A percentile compares a stretch with the other conserved stretches of the same genome.
phyloP scores from a whole-genome alignment of 2,888 invertebrate genomes.

The Drosophila siamana region DNA sequence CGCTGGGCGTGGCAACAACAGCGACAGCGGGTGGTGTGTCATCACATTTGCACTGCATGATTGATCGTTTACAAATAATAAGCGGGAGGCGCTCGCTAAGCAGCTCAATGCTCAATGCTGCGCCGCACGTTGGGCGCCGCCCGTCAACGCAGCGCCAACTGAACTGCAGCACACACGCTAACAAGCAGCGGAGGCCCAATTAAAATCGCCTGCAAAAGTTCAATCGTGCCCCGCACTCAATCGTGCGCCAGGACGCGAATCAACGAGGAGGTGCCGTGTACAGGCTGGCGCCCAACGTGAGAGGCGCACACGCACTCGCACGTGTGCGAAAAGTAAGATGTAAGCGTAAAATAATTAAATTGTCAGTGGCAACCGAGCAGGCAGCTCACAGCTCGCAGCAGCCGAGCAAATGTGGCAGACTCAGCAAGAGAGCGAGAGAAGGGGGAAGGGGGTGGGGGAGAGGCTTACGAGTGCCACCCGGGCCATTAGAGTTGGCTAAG shows the following conservation, averaged over 20 bases:
- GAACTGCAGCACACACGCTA: constrained; percentile 1
- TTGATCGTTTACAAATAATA: constrained; percentile 77
- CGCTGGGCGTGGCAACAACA: constrained; percentile 36
- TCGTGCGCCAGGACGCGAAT: no score
- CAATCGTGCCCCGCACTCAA: no score
- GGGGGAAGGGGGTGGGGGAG: background rate
- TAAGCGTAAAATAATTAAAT: constrained; percentile 76
- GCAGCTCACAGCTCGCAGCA: background rate
- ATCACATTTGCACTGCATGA: constrained; percentile 73
- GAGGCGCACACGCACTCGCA: background rate
- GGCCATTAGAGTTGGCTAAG: constrained; percentile 62
- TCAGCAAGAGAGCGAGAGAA: background rate
- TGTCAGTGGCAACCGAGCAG: constrained; percentile 69
- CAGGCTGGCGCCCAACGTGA: constrained; percentile 27
- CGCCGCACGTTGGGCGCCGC: constrained; percentile 29
- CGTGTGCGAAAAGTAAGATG: constrained; percentile 56
- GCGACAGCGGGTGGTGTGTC: constrained; percentile 29
- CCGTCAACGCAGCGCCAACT: no score
- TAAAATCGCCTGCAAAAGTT: constrained; percentile 22
- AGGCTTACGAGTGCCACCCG: constrained; percentile 38
- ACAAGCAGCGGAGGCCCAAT: constrained; percentile 17
- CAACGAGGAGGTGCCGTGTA: no score
- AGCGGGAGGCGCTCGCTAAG: constrained; percentile 37
- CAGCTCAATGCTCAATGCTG: constrained; percentile 32
- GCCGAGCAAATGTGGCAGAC: constrained; percentile 15